Evolutionary conservation across 1,140 invertebrate species (phyloP).

Genomic region (Pseudomyrmex sp.): DNA sequence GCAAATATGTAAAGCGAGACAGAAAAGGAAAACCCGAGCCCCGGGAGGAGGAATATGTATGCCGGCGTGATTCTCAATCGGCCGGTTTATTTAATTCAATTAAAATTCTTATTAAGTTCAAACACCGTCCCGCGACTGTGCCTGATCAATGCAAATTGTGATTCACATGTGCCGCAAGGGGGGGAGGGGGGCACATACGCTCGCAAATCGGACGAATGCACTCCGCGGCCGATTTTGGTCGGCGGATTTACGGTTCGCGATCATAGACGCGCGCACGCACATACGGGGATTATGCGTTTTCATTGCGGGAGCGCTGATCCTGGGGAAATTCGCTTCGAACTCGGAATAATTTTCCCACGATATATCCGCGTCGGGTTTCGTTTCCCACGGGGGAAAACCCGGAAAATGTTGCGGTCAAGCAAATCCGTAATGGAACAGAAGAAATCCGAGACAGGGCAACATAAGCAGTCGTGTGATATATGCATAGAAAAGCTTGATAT

Average conservation of each 20-base stretch:
- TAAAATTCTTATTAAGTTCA: constrained; percentile 68
- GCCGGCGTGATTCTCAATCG: constrained; percentile 44
- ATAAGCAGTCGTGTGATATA: background rate
- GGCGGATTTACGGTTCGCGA: constrained; percentile 42
- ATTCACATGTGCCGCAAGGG: background rate
- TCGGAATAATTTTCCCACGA: constrained; percentile 51
- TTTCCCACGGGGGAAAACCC: constrained; percentile 18
- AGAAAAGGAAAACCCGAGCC: background rate
- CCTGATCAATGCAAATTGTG: constrained; percentile 50
- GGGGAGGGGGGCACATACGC: background rate
- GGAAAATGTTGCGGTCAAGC: constrained; percentile 22
- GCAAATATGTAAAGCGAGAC: constrained; percentile 45
- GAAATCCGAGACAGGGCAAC: constrained; percentile 1
- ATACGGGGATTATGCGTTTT: constrained; percentile 52
- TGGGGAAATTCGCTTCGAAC: constrained; percentile 54
- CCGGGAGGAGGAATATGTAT: constrained; percentile 2
- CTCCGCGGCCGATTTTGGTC: constrained; percentile 32
- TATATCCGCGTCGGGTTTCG: constrained; percentile 11
- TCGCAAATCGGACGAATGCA: constrained; percentile 21
- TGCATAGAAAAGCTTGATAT: background rate
- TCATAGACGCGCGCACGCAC: constrained; percentile 44
- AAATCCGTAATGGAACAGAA: constrained; percentile 10
- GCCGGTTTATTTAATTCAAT: constrained; percentile 67
- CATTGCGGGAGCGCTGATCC: constrained; percentile 28
- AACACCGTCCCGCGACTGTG: constrained; percentile 40